phyloP scores from a whole-genome alignment of 2,797 vertebrate species.

The Anabacerthia variegaticeps region DNA sequence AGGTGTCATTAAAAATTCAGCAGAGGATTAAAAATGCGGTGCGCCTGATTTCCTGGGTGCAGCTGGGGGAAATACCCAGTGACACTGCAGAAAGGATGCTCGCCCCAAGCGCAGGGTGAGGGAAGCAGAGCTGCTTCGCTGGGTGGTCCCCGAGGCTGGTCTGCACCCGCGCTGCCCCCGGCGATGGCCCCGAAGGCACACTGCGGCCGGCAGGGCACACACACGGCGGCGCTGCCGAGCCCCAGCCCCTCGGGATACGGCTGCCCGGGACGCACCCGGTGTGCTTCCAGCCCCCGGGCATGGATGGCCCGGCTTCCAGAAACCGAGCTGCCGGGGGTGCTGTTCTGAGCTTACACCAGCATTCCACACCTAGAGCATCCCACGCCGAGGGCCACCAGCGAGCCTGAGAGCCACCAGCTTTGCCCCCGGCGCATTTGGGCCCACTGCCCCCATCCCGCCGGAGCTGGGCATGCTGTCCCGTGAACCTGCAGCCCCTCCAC shows the following conservation, averaged over 20 bases:
- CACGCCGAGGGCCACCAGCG: background rate
- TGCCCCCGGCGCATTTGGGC: rapidly evolving
- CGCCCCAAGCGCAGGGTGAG: rapidly evolving
- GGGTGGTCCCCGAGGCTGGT: background rate
- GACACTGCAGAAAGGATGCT: background rate
- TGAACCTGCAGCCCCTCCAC: rapidly evolving
- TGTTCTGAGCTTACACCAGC: background rate
- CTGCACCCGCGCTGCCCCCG: rapidly evolving
- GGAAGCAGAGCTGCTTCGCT: rapidly evolving
- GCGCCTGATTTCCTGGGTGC: background rate
- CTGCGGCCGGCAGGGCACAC: background rate
- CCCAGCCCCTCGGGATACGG: rapidly evolving
- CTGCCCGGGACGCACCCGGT: rapidly evolving
- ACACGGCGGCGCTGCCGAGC: rapidly evolving
- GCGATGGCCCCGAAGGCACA: background rate
- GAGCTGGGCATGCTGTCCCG: rapidly evolving
- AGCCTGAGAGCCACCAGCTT: background rate
- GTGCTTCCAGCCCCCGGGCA: too few species aligned
- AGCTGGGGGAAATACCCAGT: background rate
- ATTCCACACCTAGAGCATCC: background rate
- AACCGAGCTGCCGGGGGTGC: background rate
- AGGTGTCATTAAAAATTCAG: background rate
- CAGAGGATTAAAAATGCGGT: background rate
- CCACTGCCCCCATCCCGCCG: background rate
- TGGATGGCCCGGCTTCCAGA: background rate